Percentiles rank a stretch among this genome's conserved stretches.
Evolutionary conservation across 2,888 invertebrate species (phyloP).

Genomic region (Melikaiella ostensackeni): DNA sequence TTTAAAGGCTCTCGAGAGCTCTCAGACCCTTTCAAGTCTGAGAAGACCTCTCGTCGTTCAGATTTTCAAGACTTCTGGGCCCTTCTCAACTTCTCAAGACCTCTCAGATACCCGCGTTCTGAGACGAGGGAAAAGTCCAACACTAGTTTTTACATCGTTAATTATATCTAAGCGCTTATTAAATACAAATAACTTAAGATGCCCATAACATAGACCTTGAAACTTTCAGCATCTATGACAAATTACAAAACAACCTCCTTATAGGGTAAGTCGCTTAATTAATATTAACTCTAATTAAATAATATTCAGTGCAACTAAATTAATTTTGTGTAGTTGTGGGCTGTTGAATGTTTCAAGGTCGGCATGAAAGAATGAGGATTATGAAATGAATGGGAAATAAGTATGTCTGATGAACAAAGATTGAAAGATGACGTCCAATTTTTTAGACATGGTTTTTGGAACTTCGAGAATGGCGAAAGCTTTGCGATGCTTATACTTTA

Average conservation of each 20-base stretch:
- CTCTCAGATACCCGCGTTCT: no score
- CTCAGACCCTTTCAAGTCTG: no score
- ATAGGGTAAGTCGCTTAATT: not conserved
- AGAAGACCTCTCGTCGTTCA: no score
- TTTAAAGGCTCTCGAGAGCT: no score
- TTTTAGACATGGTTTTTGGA: not conserved
- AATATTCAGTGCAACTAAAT: not conserved
- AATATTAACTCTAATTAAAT: not conserved
- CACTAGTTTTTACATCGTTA: slow-evolving; percentile 11
- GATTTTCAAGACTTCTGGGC: no score
- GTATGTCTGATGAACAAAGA: not conserved
- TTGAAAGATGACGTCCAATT: not conserved
- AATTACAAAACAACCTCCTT: not conserved
- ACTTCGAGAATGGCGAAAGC: slow-evolving; percentile 8
- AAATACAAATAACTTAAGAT: slow-evolving; percentile 38
- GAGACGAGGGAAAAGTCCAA: no score
- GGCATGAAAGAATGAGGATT: slow-evolving; percentile 16
- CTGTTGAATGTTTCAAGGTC: slow-evolving; percentile 14
- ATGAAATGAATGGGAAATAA: not conserved
- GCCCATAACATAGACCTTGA: slow-evolving; percentile 28
- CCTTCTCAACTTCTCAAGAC: no score
- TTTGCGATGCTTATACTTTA: not conserved
- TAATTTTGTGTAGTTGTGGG: not conserved
- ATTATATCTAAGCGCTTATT: slow-evolving; percentile 22
- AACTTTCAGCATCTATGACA: slow-evolving; percentile 9